phyloP scores from a whole-genome alignment of 2,797 vertebrate genomes.

The Scyliorhinus canicula region DNA sequence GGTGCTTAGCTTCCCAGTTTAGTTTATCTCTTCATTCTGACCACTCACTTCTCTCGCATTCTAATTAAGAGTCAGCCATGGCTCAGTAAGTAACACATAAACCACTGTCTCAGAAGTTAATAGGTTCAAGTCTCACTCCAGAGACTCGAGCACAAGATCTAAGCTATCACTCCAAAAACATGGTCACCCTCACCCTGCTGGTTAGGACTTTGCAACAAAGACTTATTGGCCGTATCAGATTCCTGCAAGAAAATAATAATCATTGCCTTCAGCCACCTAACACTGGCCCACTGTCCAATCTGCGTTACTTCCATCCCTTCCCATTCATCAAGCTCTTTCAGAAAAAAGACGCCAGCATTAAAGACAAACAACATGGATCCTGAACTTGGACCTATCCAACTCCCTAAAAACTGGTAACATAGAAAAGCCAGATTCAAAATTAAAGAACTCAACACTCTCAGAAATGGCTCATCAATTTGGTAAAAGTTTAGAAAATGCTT shows the following conservation, averaged over 20 bases:
- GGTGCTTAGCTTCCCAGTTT: neutral
- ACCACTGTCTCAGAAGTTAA: too few relatives aligned
- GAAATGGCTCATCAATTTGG: neutral
- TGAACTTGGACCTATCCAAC: neutral
- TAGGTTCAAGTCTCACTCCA: neutral
- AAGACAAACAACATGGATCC: neutral
- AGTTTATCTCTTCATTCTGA: too few relatives aligned
- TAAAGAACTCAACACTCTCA: neutral
- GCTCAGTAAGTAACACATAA: neutral
- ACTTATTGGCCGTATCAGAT: neutral
- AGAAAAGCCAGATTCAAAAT: neutral
- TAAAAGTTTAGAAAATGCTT: neutral
- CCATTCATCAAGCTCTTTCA: neutral
- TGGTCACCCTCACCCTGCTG: neutral
- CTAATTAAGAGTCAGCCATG: too few relatives aligned
- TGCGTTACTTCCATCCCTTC: neutral
- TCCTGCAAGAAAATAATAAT: neutral
- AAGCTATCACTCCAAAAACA: neutral
- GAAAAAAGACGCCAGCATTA: neutral
- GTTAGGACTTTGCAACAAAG: neutral
- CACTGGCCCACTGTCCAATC: too few relatives aligned
- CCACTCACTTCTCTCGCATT: neutral
- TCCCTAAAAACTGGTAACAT: neutral
- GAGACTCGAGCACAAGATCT: neutral
- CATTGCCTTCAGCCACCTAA: neutral